These are phyloP conservation scores for Drosophila paulistorum DNA, from an alignment of 1,140 invertebrate species.

Conservation along the genomic window DNA sequence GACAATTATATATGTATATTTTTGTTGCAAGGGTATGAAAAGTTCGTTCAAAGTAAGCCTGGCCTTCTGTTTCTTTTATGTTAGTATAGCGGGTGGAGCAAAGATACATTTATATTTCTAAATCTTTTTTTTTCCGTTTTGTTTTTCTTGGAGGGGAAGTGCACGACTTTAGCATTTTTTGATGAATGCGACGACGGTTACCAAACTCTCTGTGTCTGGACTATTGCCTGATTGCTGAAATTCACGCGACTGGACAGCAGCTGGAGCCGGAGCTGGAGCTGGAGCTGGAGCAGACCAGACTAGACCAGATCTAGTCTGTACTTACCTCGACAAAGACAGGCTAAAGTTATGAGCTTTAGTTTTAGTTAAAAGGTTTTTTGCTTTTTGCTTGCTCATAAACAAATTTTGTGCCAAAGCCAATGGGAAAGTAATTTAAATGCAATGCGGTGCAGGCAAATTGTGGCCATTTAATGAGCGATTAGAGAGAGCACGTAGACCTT, in stretches of 20 bases:
- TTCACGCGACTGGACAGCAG: constrained; percentile 61
- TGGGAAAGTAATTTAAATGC: constrained; percentile 79
- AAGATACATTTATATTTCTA: constrained; percentile 29
- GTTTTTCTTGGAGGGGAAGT: constrained; percentile 27
- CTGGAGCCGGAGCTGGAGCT: neutral
- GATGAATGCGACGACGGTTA: constrained; percentile 70
- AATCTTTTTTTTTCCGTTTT: constrained; percentile 2
- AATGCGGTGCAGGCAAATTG: constrained; percentile 70
- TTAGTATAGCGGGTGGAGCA: constrained; percentile 59
- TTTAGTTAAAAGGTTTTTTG: constrained; percentile 74
- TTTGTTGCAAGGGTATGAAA: too few relatives aligned
- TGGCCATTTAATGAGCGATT: constrained; percentile 77
- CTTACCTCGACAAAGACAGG: constrained; percentile 8
- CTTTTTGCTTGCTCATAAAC: constrained; percentile 64
- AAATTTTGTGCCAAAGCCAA: constrained; percentile 61
- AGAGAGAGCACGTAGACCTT: constrained; percentile 47
- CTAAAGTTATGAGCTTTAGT: constrained; percentile 74
- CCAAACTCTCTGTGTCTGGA: neutral
- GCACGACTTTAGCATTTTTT: constrained; percentile 72
- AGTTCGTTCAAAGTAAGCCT: too few relatives aligned
- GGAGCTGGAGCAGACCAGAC: constrained; percentile 17
- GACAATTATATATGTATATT: too few relatives aligned
- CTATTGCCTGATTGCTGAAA: constrained; percentile 69
- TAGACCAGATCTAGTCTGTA: neutral
- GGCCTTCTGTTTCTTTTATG: neutral